phyloP scores from a whole-genome alignment of 64 coral and sea anemone species.

The Montipora sp. region DNA sequence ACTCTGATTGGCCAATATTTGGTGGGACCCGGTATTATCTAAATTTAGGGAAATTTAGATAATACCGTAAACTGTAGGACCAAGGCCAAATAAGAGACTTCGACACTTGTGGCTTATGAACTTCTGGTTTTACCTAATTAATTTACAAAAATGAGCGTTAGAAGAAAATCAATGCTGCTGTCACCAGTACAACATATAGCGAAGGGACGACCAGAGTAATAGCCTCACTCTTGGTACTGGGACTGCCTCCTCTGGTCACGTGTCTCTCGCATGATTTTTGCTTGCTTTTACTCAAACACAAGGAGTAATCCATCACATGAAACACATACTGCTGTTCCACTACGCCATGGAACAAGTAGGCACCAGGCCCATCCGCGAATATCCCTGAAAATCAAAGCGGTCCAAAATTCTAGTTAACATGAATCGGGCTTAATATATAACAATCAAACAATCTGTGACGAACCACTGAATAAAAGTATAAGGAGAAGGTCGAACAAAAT shows the following conservation, averaged over 20 bases:
- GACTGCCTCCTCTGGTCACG: conserved; percentile 61
- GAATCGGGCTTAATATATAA: neutral
- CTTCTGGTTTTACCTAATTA: neutral
- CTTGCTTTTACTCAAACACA: conserved; percentile 85
- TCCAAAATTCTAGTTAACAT: neutral
- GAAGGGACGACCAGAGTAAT: neutral
- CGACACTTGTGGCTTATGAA: no score
- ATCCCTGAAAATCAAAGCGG: conserved; percentile 61
- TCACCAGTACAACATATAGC: neutral
- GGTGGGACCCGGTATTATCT: no score
- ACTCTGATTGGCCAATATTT: no score
- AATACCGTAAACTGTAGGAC: no score
- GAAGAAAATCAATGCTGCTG: neutral
- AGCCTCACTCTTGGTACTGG: neutral
- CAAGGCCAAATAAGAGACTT: no score
- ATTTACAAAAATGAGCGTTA: neutral
- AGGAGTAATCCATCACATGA: conserved; percentile 97
- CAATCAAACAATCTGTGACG: no score
- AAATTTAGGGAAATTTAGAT: no score
- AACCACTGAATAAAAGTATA: no score
- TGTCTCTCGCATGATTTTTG: conserved; percentile 85
- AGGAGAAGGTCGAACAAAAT: no score
- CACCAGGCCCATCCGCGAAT: conserved; percentile 85
- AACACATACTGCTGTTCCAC: conserved; percentile 94
- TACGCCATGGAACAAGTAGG: conserved; percentile 89